Evolutionary conservation across 64 coral and sea anemone species (phyloP), one percentile per base, ranked within the genome.

Genomic region (Cladopsammia gracilis): DNA sequence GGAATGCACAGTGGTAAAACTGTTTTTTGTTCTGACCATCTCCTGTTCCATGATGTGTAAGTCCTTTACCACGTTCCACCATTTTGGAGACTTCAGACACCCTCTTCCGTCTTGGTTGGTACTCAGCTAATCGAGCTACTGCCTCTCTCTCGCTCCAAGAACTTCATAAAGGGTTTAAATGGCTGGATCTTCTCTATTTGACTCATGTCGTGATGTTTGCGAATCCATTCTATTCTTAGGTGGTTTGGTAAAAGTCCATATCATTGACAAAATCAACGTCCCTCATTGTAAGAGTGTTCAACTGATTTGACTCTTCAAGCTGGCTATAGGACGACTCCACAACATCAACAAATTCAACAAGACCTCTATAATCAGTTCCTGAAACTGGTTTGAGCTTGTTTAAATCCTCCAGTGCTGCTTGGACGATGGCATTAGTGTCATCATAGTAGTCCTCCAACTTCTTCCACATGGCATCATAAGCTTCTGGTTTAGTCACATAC

Each of bases 391-490:
- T 98, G 20, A 98, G 67, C 11, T 92, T 98, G 45, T 89, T 25
- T 8, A 98, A 77, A 42, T 95, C 85, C 18, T 92, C 93, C 4
- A 95, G 61, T 56, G 93, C 96, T 76, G 89, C 93, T 25, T 98
- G 92, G 1, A 95, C 89, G 86, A 84, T 95, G 48, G 93, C 93
- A 95, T 89, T 94, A 4, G 89, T 48, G 65, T 92, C 93, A 59
- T 93, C 89, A 51, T 95, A 98, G 43, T 89, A 95, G 22, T 67
- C 62, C 48, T 98, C 92, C 34, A 95, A 64, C 14, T 98, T 98
- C 19, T 64, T 72, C 86, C 92, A 98, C 96, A 98, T 98, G 11
- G 70, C n/a, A 61, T 92, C 79, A 93, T 92, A n/a, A n/a, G n/a
- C n/a, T n/a, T n/a, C n/a, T n/a, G n/a, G n/a, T n/a, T n/a, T n/a